These are phyloP conservation scores for Lepidochitona cinerea DNA, from an alignment of 2,888 invertebrate species.

Conservation along the genomic window DNA sequence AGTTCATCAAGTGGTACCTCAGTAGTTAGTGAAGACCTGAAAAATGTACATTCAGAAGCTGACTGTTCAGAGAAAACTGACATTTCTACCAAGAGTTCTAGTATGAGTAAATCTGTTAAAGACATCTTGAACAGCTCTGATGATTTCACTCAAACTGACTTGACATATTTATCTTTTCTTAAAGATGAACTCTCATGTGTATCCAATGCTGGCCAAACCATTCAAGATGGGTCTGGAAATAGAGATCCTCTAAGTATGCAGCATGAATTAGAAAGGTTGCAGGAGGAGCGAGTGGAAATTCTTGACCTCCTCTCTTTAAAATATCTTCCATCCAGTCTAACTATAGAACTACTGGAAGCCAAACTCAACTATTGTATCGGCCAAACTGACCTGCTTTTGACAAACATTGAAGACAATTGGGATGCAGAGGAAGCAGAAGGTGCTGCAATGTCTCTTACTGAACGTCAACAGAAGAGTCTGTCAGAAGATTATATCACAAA, in stretches of 20 bases:
- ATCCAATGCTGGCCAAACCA: background rate
- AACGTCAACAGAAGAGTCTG: slow-evolving; percentile 28
- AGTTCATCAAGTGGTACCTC: no score
- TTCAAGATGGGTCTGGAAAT: background rate
- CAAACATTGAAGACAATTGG: slow-evolving; percentile 59
- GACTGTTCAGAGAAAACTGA: no score
- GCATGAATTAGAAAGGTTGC: slow-evolving; percentile 61
- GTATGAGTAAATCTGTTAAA: background rate
- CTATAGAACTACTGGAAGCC: slow-evolving; percentile 69
- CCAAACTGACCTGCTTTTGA: slow-evolving; percentile 68
- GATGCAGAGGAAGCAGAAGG: slow-evolving; percentile 29
- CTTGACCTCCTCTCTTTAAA: slow-evolving; percentile 63
- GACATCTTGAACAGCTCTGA: slow-evolving; percentile 35
- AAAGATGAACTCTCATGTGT: background rate
- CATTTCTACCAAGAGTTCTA: no score
- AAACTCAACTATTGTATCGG: slow-evolving; percentile 71
- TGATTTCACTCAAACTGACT: slow-evolving; percentile 54
- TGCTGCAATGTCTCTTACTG: background rate
- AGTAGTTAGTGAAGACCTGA: no score
- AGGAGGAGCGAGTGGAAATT: slow-evolving; percentile 62
- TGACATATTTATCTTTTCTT: background rate
- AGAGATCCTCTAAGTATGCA: slow-evolving; percentile 29
- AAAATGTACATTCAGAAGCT: no score
- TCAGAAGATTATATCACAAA: slow-evolving; percentile 53
- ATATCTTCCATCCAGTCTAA: slow-evolving; percentile 66